A percentile compares a stretch with the other conserved stretches of the same genome.
phyloP scores from a whole-genome alignment of 2,113 vertebrate species.

The Erythrolamprus reginae region DNA sequence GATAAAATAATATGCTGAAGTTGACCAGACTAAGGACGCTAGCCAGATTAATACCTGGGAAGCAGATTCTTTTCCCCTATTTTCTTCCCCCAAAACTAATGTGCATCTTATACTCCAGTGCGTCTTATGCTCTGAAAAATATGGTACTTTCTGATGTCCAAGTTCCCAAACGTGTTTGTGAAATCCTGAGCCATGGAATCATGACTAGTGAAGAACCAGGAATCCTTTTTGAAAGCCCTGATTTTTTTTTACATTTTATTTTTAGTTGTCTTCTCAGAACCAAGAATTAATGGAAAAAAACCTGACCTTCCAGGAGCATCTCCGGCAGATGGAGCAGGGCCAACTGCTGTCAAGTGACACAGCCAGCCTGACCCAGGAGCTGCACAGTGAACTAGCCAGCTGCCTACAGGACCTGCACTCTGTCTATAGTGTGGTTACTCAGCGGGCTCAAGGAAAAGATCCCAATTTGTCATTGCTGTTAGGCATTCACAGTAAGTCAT shows the following conservation, averaged over 20 bases:
- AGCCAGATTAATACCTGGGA: no score
- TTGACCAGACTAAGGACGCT: no score
- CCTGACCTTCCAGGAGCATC: constrained; percentile 85
- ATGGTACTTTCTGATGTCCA: background rate
- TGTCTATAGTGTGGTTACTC: constrained; percentile 90
- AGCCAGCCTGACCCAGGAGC: constrained; percentile 64
- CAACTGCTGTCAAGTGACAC: constrained; percentile 62
- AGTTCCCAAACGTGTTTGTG: background rate
- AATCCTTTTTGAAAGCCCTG: no score
- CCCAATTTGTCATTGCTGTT: constrained; percentile 95
- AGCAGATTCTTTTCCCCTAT: no score
- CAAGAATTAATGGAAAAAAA: constrained; percentile 94
- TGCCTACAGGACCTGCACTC: constrained; percentile 88
- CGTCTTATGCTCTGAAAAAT: no score
- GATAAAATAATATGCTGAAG: no score
- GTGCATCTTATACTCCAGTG: no score
- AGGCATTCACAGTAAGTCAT: constrained; percentile 85
- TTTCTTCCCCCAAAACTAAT: no score
- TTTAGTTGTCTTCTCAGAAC: constrained; percentile 88
- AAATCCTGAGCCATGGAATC: background rate
- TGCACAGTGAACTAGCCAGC: constrained; percentile 80
- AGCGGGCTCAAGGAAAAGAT: constrained; percentile 87
- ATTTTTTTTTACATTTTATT: background rate
- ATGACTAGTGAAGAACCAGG: accelerated
- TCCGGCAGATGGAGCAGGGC: constrained; percentile 68